Conservation (phyloP, 2,113 vertebrate species). For the Coracopsis vasa region DNA sequence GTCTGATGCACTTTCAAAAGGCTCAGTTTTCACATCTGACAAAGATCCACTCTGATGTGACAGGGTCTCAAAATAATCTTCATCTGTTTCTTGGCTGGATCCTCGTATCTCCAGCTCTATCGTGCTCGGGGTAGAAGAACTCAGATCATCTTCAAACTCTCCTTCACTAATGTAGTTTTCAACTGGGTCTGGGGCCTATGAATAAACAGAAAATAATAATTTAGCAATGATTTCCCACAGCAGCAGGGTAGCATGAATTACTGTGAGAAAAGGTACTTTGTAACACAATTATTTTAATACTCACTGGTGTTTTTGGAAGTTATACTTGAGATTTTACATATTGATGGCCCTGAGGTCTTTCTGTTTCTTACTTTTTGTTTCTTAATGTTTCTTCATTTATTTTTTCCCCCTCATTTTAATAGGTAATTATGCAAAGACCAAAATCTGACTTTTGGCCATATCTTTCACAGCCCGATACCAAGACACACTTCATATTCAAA, state of each 20-base stretch:
- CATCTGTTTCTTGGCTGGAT: constrained; percentile 71
- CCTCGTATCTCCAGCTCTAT: constrained; percentile 61
- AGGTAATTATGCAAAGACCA: not conserved
- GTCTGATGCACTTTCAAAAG: constrained; percentile 74
- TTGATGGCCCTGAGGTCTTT: not conserved
- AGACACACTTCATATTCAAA: not conserved
- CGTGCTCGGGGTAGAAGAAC: not conserved
- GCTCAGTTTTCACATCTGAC: constrained; percentile 74
- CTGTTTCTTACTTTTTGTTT: not conserved
- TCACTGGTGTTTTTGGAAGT: not conserved
- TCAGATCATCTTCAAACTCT: constrained; percentile 67
- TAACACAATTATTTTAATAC: not conserved
- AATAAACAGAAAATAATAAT: constrained; percentile 32
- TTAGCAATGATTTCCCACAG: not conserved
- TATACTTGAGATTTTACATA: not conserved
- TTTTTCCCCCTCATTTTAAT: not conserved
- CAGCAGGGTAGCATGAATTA: not conserved
- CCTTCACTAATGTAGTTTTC: constrained; percentile 68
- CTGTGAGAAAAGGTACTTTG: not conserved
- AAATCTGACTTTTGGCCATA: not conserved
- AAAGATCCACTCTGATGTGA: constrained; percentile 78
- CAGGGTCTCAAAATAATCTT: constrained; percentile 72
- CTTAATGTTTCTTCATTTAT: not conserved
- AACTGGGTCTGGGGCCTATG: constrained; percentile 76
- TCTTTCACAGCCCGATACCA: not conserved